phyloP scores from a whole-genome alignment of 2,797 vertebrate species.

The Decapterus maruadsi region DNA sequence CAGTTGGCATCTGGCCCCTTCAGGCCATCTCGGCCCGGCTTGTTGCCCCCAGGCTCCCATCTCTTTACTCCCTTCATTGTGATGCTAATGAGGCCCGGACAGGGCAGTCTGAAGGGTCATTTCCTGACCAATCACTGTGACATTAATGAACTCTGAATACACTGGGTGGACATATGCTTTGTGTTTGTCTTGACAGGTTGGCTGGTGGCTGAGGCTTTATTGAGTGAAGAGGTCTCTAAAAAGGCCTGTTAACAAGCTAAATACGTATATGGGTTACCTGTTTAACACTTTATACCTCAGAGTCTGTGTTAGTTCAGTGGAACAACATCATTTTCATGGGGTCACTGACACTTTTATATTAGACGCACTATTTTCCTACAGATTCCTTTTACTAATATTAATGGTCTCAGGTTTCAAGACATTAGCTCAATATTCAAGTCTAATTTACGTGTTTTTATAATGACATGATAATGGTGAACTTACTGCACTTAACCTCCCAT shows the following conservation, averaged over 20 bases:
- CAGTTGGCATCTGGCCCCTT: conserved; percentile 4
- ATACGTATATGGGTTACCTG: conserved; percentile 10
- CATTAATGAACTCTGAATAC: conserved; percentile 85
- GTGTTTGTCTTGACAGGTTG: conserved; percentile 53
- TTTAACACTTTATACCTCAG: conserved; percentile 16
- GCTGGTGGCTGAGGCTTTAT: conserved; percentile 45
- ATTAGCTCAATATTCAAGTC: background rate
- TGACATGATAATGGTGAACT: background rate
- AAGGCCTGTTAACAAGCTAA: conserved; percentile 47
- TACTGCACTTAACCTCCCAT: background rate
- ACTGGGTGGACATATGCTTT: conserved; percentile 69
- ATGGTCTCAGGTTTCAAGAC: background rate
- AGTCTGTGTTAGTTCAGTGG: background rate
- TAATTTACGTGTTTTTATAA: background rate
- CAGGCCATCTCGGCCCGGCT: conserved; percentile 44
- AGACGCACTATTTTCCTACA: background rate
- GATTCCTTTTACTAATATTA: background rate
- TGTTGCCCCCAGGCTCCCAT: conserved; percentile 45
- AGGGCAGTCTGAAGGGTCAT: conserved; percentile 74
- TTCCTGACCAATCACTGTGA: conserved; percentile 83
- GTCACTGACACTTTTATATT: background rate
- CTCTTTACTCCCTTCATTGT: conserved; percentile 67
- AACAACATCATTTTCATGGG: background rate
- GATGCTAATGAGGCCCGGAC: conserved; percentile 82
- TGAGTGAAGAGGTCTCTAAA: conserved; percentile 45